Conservation (phyloP, 2,113 vertebrate species). For the Plecotus auritus region DNA sequence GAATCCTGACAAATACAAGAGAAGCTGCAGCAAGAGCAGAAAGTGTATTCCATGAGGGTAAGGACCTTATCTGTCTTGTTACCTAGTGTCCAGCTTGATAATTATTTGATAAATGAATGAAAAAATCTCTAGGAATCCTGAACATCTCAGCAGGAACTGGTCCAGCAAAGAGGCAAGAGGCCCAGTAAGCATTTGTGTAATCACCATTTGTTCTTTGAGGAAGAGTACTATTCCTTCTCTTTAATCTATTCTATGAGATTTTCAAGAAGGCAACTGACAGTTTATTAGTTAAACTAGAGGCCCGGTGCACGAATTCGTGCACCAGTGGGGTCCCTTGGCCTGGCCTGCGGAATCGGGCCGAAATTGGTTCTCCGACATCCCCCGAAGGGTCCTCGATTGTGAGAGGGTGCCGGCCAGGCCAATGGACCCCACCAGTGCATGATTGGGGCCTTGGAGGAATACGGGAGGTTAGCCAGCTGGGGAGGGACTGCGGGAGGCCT, state of each 20-base stretch:
- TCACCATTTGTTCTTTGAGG: background rate
- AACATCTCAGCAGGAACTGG: background rate
- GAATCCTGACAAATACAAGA: background rate
- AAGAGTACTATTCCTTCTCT: background rate
- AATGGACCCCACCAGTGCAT: no score
- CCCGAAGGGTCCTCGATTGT: no score
- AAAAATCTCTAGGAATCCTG: background rate
- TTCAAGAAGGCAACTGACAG: background rate
- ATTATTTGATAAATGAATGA: constrained; percentile 12
- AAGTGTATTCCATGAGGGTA: background rate
- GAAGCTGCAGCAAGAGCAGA: background rate
- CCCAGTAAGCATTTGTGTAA: background rate
- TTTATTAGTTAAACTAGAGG: background rate
- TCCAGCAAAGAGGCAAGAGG: background rate
- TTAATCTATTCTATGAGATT: fast-evolving
- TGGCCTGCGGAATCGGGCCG: no score
- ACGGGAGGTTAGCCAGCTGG: no score
- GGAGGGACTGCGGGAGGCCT: no score
- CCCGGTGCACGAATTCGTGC: no score
- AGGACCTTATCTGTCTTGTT: background rate
- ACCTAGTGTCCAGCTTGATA: background rate
- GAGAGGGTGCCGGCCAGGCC: no score
- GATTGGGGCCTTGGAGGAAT: no score
- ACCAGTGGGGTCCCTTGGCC: no score
- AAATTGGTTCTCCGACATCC: no score